A percentile compares a stretch with the other conserved stretches of the same genome.
Conservation (phyloP, 2,888 invertebrate species). For the Pharmacophagus antenor region DNA sequence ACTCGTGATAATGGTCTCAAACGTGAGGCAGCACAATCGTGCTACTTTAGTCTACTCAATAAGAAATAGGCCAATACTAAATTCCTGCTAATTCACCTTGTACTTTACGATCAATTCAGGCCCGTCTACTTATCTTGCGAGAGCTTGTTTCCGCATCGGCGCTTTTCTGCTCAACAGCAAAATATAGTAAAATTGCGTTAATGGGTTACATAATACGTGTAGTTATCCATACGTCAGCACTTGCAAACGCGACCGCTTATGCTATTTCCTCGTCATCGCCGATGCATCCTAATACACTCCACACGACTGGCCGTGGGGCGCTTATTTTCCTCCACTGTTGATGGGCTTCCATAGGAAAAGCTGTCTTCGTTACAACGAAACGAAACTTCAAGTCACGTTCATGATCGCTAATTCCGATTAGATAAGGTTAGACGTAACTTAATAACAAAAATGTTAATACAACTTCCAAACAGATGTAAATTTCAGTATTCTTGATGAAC, state of each 20-base stretch:
- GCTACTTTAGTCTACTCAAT: slow-evolving; percentile 69
- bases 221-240: slow-evolving; percentile 42
- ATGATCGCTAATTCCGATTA: neutral
- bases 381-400: slow-evolving; percentile 35
- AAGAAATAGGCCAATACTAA: slow-evolving; percentile 59
- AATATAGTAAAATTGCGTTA: slow-evolving; percentile 42
- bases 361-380: slow-evolving; percentile 39
- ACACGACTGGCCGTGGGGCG: slow-evolving; percentile 54
- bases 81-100: slow-evolving; percentile 42
- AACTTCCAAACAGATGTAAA: too few relatives aligned
- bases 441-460: too few relatives aligned
- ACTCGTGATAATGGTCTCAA: slow-evolving; percentile 67
- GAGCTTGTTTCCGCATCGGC: slow-evolving; percentile 42
- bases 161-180: slow-evolving; percentile 25
- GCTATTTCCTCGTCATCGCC: slow-evolving; percentile 51
- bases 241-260: slow-evolving; percentile 44
- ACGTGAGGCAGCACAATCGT: slow-evolving; percentile 73
- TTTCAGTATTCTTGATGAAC: too few relatives aligned
- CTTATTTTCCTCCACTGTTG: slow-evolving; percentile 40
- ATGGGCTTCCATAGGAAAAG: slow-evolving; percentile 42
- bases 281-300: slow-evolving; percentile 46
- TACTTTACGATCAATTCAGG: neutral
- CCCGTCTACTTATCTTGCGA: slow-evolving; percentile 31
- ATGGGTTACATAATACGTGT: slow-evolving; percentile 40
- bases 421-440: too few relatives aligned